Percentiles rank a stretch among this genome's conserved stretches.
phyloP scores from a whole-genome alignment of 1,140 invertebrate genomes.

The Drosophila tropicalis region DNA sequence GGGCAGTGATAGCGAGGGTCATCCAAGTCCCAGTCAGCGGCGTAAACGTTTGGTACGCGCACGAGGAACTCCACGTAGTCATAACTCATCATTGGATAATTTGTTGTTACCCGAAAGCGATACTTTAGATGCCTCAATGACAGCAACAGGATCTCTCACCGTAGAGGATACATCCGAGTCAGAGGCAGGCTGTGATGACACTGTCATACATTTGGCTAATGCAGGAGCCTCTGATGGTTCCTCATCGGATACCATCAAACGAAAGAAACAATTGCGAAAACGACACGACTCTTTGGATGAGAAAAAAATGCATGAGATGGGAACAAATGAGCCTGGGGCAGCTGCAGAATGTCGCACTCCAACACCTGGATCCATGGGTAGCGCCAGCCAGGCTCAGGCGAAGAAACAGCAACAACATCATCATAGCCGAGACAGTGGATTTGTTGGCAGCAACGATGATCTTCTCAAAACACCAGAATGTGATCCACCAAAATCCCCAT shows the following conservation, averaged over 20 bases:
- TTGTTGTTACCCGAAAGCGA: conserved; percentile 84
- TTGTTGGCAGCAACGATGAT: conserved; percentile 94
- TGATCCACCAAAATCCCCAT: conserved; percentile 69
- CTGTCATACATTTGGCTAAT: conserved; percentile 85
- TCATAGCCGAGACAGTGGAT: conserved; percentile 93
- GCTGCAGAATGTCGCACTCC: conserved; percentile 84
- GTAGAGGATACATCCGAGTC: conserved; percentile 89
- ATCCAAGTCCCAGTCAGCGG: conserved; percentile 93
- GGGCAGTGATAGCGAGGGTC: conserved; percentile 92
- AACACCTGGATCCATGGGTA: conserved; percentile 73
- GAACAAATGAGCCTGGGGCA: conserved; percentile 4
- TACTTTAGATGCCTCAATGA: conserved; percentile 84
- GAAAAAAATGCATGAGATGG: conserved; percentile 84
- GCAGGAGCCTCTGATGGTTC: conserved; percentile 86
- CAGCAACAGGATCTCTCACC: conserved; percentile 78
- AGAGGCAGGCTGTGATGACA: conserved; percentile 89
- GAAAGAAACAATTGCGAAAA: conserved; percentile 90
- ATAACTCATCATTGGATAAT: conserved; percentile 91
- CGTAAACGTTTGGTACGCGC: conserved; percentile 91
- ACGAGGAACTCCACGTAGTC: conserved; percentile 90
- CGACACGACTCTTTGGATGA: conserved; percentile 84
- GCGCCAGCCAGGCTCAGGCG: conserved; percentile 58
- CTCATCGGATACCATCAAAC: conserved; percentile 91
- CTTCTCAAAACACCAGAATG: conserved; percentile 88
- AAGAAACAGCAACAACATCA: conserved; percentile 84